phyloP scores from a whole-genome alignment of 2,888 invertebrate species.

The Clusia tigrina region DNA sequence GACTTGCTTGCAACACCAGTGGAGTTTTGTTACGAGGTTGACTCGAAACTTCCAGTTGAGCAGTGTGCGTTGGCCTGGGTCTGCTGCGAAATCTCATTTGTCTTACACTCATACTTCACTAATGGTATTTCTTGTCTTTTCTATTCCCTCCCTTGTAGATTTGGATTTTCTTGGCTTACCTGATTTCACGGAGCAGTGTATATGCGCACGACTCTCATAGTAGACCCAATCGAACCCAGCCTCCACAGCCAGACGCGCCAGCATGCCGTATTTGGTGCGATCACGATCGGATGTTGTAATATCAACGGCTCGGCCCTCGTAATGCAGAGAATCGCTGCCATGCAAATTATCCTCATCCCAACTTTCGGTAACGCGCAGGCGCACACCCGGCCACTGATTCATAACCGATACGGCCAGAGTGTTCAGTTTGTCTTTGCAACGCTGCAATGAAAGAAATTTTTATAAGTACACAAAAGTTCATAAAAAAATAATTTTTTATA shows the following conservation, averaged over 20 bases:
- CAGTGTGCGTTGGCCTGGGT: too few species aligned
- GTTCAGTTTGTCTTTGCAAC: slow-evolving; percentile 94
- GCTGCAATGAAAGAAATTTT: slow-evolving; percentile 69
- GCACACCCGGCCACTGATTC: slow-evolving; percentile 98
- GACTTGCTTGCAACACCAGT: too few species aligned
- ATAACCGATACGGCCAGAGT: slow-evolving; percentile 94
- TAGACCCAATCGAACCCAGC: slow-evolving; percentile 99
- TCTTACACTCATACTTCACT: too few species aligned
- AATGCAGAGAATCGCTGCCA: slow-evolving; percentile 84
- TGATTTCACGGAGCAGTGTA: slow-evolving; percentile 97
- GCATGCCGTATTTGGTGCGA: slow-evolving; percentile 92
- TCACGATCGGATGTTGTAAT: slow-evolving; percentile 94
- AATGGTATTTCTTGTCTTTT: too few species aligned
- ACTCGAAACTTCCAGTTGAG: too few species aligned
- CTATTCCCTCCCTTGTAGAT: too few species aligned
- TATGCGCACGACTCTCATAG: slow-evolving; percentile 92
- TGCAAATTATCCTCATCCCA: slow-evolving; percentile 90
- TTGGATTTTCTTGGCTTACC: slow-evolving; percentile 76
- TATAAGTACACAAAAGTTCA: neutral
- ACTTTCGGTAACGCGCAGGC: slow-evolving; percentile 90
- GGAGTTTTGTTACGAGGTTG: too few species aligned
- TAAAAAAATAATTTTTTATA: neutral
- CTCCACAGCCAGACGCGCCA: slow-evolving; percentile 93
- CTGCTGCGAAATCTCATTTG: too few species aligned
- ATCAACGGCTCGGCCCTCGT: slow-evolving; percentile 96